Evolutionary conservation across 2,888 invertebrate genomes (phyloP).

Genomic region (Tachina lurida): DNA sequence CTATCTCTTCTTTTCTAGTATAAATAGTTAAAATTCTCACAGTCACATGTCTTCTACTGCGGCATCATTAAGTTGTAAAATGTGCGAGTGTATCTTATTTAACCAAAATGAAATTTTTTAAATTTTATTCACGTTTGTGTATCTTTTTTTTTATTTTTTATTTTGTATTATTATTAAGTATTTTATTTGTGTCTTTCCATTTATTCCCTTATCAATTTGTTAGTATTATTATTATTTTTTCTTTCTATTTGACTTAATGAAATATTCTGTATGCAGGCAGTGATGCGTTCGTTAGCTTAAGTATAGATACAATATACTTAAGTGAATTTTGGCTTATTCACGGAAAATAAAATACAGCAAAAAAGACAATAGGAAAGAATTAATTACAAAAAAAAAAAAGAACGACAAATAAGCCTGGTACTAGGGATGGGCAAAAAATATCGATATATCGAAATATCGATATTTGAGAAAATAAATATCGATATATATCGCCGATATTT

Average conservation of each 20-base stretch:
- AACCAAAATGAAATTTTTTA: conserved; percentile 26
- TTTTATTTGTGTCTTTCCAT: not conserved
- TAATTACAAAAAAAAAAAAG: not conserved
- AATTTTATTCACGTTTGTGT: conserved; percentile 62
- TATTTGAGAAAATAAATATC: too few relatives aligned
- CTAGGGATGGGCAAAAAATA: too few relatives aligned
- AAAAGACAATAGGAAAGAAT: conserved; percentile 32
- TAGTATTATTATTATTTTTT: conserved; percentile 52
- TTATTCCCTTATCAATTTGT: conserved; percentile 63
- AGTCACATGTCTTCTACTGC: not conserved
- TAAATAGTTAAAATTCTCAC: conserved; percentile 15
- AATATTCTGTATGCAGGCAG: conserved; percentile 55
- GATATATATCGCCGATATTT: too few relatives aligned
- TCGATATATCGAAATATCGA: too few relatives aligned
- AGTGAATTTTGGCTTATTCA: conserved; percentile 51
- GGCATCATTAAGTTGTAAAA: conserved; percentile 14
- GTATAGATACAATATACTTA: not conserved
- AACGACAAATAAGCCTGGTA: not conserved
- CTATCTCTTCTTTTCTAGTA: not conserved
- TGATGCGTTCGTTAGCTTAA: conserved; percentile 7
- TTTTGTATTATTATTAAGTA: not conserved
- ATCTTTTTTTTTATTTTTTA: conserved; percentile 24
- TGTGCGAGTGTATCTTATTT: conserved; percentile 28
- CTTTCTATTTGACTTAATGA: conserved; percentile 46
- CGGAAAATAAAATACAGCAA: conserved; percentile 4